Evolutionary conservation across 92 coral and sea anemone genomes (phyloP).

Genomic region (Palythoa heliodiscus): DNA sequence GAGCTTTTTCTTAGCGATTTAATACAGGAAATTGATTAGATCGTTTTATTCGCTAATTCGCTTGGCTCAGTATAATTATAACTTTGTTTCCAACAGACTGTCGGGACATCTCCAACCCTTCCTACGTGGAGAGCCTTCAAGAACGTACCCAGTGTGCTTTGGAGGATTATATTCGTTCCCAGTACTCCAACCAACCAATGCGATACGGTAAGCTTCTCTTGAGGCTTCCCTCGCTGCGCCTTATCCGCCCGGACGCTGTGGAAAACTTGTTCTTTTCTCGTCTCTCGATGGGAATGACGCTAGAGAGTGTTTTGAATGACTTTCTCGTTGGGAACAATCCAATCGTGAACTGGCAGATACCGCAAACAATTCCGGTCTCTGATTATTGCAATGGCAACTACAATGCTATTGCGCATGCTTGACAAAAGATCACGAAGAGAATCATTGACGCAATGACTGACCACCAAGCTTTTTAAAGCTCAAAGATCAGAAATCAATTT

Average conservation of each 20-base stretch:
- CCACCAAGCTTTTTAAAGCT: neutral
- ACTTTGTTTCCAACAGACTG: constrained; percentile 56
- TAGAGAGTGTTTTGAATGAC: constrained; percentile 81
- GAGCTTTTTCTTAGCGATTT: too few species aligned
- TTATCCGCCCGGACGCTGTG: constrained; percentile 77
- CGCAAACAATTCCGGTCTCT: constrained; percentile 43
- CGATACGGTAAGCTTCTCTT: constrained; percentile 93
- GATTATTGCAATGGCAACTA: constrained; percentile 26
- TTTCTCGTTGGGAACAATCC: constrained; percentile 62
- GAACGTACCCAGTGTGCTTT: constrained; percentile 90
- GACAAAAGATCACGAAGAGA: neutral
- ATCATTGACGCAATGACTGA: neutral
- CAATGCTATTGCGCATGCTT: constrained; percentile 36
- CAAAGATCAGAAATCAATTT: too few species aligned
- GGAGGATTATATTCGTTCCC: constrained; percentile 88
- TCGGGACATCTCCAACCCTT: constrained; percentile 73
- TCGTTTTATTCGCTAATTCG: too few species aligned
- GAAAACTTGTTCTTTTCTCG: constrained; percentile 81
- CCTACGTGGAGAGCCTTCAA: constrained; percentile 83
- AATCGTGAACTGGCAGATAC: constrained; percentile 49
- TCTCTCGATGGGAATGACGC: constrained; percentile 69
- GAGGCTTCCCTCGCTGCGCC: constrained; percentile 88
- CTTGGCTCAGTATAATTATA: too few species aligned
- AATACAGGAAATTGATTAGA: too few species aligned
- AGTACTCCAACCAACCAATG: constrained; percentile 80